phyloP scores from a whole-genome alignment of 2,888 invertebrate species.

The Rhabditoides inermis region DNA sequence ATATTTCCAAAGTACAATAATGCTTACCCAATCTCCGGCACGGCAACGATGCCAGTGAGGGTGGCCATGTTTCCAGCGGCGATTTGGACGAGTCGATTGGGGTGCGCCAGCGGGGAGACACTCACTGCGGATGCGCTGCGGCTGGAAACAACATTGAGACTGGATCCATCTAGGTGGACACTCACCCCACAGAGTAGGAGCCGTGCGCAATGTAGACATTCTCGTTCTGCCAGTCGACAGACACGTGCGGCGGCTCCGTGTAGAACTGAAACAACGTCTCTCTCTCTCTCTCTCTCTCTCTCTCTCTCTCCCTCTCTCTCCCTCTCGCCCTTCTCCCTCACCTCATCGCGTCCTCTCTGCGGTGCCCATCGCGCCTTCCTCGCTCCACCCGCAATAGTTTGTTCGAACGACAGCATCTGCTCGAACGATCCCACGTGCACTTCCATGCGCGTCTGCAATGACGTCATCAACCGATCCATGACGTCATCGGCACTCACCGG shows the following conservation, averaged over 20 bases:
- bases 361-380: neutral
- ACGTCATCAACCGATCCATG: too few species aligned
- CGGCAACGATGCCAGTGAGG: too few species aligned
- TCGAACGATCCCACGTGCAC: too few species aligned
- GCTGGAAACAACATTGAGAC: neutral
- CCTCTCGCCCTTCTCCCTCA: neutral
- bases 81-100: neutral
- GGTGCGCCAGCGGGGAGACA: neutral
- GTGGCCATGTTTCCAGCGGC: constrained; percentile 2
- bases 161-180: too few species aligned
- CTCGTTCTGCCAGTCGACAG: constrained; percentile 12
- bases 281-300: too few species aligned
- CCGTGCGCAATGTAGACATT: constrained; percentile 5
- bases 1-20: constrained; percentile 1
- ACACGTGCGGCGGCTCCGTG: constrained; percentile 3
- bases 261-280: too few species aligned
- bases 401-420: neutral
- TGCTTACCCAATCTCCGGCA: too few species aligned
- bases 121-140: too few species aligned
- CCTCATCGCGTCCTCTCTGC: neutral
- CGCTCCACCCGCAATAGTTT: neutral
- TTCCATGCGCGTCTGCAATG: too few species aligned
- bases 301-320: neutral
- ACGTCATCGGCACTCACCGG: too few species aligned
- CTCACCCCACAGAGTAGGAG: neutral